Percentiles rank a stretch among this genome's conserved stretches.
These are phyloP conservation scores for Drosophila recens DNA, from an alignment of 2,888 invertebrate genomes.

Conservation along the genomic window DNA sequence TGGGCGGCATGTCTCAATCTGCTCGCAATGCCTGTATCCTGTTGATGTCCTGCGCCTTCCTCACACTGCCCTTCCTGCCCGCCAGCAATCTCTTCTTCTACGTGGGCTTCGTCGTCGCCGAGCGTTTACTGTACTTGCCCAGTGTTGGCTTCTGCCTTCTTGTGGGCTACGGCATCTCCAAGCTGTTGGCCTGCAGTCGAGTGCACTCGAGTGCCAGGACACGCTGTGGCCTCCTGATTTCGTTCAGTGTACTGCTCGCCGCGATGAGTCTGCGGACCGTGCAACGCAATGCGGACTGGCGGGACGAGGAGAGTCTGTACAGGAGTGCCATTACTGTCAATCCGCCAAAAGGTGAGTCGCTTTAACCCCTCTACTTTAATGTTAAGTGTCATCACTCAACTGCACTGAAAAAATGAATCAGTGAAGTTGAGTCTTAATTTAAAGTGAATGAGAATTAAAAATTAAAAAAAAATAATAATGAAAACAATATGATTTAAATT, in stretches of 20 bases:
- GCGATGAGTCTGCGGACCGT: constrained; percentile 92
- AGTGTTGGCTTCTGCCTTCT: constrained; percentile 97
- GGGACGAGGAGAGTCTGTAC: constrained; percentile 96
- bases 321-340: constrained; percentile 95
- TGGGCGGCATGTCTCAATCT: constrained; percentile 46
- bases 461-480: too few relatives aligned
- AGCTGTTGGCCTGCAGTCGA: constrained; percentile 73
- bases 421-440: too few relatives aligned
- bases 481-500: too few relatives aligned
- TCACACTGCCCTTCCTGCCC: constrained; percentile 96
- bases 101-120: constrained; percentile 99
- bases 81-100: constrained; percentile 98
- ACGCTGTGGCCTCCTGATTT: constrained; percentile 79
- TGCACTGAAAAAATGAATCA: not conserved
- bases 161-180: constrained; percentile 90
- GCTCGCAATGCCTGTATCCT: constrained; percentile 80
- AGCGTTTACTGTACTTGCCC: constrained; percentile 97
- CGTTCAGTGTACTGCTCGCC: constrained; percentile 87
- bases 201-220: constrained; percentile 82
- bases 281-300: constrained; percentile 95
- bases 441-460: too few relatives aligned
- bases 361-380: not conserved
- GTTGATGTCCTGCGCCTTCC: constrained; percentile 90
- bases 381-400: not conserved
- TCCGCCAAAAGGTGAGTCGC: constrained; percentile 95